phyloP scores from a whole-genome alignment of 2,888 invertebrate genomes.

The Venusia cambrica region DNA sequence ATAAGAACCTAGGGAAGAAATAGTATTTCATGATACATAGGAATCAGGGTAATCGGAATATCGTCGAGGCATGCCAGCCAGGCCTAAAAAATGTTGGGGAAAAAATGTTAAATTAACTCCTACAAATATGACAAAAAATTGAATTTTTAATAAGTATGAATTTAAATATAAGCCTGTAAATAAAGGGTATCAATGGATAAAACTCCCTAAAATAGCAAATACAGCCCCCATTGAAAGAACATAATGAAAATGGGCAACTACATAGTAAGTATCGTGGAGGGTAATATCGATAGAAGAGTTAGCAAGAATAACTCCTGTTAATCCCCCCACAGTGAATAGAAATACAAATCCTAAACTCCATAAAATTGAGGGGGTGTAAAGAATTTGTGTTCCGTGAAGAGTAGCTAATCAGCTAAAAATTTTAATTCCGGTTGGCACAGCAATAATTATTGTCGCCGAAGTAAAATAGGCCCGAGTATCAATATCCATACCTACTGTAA shows the following conservation, averaged over 20 bases:
- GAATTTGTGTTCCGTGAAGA: conserved; percentile 83
- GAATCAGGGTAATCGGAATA: conserved; percentile 87
- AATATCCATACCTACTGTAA: conserved; percentile 91
- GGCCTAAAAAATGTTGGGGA: conserved; percentile 86
- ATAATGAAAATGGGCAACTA: conserved; percentile 91
- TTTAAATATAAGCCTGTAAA: conserved; percentile 84
- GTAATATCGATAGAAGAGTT: conserved; percentile 90
- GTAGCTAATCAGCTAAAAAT: conserved; percentile 89
- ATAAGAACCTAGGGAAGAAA: conserved; percentile 85
- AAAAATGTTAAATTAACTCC: conserved; percentile 91
- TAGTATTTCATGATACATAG: conserved; percentile 84
- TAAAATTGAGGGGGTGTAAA: conserved; percentile 79
- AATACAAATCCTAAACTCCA: conserved; percentile 89
- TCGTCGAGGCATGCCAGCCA: conserved; percentile 85
- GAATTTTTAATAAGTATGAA: conserved; percentile 82
- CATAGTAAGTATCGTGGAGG: conserved; percentile 91
- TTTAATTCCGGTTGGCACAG: conserved; percentile 91
- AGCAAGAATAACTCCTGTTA: conserved; percentile 85
- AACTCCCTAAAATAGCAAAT: conserved; percentile 88
- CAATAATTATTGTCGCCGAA: conserved; percentile 93
- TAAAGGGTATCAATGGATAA: conserved; percentile 86
- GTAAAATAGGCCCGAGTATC: conserved; percentile 93
- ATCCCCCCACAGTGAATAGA: conserved; percentile 88
- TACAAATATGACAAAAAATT: conserved; percentile 87
- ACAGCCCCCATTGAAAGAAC: conserved; percentile 90